These are phyloP conservation scores for Scaptomyza parva DNA, from an alignment of 2,888 invertebrate species.

Conservation along the genomic window DNA sequence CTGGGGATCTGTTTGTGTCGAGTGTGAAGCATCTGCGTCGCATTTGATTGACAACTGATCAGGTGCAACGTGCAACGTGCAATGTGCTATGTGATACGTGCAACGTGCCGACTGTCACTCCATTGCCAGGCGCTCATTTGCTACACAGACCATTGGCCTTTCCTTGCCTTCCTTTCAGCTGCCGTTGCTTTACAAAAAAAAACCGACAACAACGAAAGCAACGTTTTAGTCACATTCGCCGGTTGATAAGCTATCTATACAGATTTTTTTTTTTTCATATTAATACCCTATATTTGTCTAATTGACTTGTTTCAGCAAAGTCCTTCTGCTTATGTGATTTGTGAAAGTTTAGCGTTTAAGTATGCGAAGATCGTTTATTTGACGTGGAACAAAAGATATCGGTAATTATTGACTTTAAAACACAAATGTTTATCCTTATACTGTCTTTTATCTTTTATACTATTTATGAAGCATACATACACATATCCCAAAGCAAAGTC, in stretches of 20 bases:
- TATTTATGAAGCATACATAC: too few species aligned
- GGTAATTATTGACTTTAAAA: too few species aligned
- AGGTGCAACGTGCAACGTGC: conserved; percentile 46
- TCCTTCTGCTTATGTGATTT: too few species aligned
- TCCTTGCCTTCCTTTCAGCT: conserved; percentile 1
- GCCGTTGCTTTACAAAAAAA: neutral
- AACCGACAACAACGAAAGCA: conserved; percentile 3
- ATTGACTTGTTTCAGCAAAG: too few species aligned
- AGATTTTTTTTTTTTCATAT: neutral
- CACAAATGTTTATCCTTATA: too few species aligned
- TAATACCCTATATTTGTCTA: conserved; percentile 3
- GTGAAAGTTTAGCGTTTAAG: too few species aligned
- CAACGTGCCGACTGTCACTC: conserved; percentile 28
- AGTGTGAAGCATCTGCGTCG: conserved; percentile 81
- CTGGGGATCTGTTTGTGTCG: conserved; percentile 33
- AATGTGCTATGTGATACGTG: conserved; percentile 23
- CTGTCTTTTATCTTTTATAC: too few species aligned
- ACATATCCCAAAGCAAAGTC: too few species aligned
- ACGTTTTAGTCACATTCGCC: conserved; percentile 52
- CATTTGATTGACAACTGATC: conserved; percentile 81
- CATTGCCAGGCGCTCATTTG: conserved; percentile 35
- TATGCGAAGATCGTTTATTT: too few species aligned
- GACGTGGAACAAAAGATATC: too few species aligned
- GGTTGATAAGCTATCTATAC: conserved; percentile 42
- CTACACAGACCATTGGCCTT: conserved; percentile 25